Evolutionary conservation across 2,888 invertebrate genomes (phyloP).

Genomic region (Eremobia ochroleuca): DNA sequence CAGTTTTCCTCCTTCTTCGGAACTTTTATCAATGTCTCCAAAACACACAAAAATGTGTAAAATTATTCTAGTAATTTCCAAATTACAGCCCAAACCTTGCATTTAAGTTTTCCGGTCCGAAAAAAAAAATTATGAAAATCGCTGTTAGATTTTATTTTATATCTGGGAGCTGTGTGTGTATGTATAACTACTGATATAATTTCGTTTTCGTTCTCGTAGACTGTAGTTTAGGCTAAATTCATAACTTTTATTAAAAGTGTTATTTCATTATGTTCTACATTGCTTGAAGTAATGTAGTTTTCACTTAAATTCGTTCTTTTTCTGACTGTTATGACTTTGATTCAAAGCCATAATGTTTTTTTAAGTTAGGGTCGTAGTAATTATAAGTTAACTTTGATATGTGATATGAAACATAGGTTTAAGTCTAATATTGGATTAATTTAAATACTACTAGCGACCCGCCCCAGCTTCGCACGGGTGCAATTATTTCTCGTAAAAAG

Average conservation of each 20-base stretch:
- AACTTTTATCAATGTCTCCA: not conserved
- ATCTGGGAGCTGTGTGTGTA: not conserved
- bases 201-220: slow-evolving; percentile 18
- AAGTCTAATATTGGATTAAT: not conserved
- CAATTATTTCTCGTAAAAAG: no score
- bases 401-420: not conserved
- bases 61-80: not conserved
- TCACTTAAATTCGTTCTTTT: not conserved
- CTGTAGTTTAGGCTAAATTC: slow-evolving; percentile 8
- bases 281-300: slow-evolving; percentile 1
- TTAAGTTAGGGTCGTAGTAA: not conserved
- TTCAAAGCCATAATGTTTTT: no score
- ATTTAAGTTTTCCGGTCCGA: slow-evolving; percentile 12
- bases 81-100: slow-evolving; percentile 3
- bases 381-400: not conserved
- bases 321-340: not conserved
- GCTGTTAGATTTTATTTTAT: slow-evolving; percentile 33
- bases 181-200: slow-evolving; percentile 25
- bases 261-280: slow-evolving; percentile 19
- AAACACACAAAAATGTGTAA: not conserved
- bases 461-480: no score
- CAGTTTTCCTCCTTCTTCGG: not conserved
- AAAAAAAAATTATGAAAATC: slow-evolving; percentile 21
- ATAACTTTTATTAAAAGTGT: slow-evolving; percentile 3
- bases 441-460: no score